phyloP scores from a whole-genome alignment of 37 sponge, comb jelly and placozoan genomes.

The Tethya wilhelma region DNA sequence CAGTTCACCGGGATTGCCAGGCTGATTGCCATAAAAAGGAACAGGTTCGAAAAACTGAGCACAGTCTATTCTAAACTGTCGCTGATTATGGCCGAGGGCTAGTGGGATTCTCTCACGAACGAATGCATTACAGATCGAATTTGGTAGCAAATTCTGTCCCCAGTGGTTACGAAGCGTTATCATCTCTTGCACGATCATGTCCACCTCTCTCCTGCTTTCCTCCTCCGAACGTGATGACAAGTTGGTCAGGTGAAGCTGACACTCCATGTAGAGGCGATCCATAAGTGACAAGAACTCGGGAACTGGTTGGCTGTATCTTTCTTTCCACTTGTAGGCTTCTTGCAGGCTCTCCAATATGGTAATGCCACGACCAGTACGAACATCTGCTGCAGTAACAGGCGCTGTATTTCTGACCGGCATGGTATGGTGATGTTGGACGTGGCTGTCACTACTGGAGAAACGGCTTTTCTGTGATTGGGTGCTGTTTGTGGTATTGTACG shows the following conservation, averaged over 20 bases:
- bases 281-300: conserved; percentile 56
- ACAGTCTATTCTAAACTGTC: conserved; percentile 66
- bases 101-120: conserved; percentile 58
- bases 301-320: conserved; percentile 22
- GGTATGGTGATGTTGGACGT: no score
- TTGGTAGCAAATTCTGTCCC: conserved; percentile 59
- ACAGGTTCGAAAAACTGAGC: conserved; percentile 82
- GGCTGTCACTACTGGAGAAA: no score
- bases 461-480: no score
- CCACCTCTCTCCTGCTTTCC: conserved; percentile 51
- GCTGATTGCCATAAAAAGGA: conserved; percentile 47
- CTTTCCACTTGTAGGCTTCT: conserved; percentile 56
- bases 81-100: conserved; percentile 2
- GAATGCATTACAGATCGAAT: conserved; percentile 62
- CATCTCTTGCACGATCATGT: conserved; percentile 58
- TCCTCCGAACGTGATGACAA: conserved; percentile 42
- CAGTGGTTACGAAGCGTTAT: conserved; percentile 59
- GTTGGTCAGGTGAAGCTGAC: conserved; percentile 52
- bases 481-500: no score
- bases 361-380: conserved; percentile 20
- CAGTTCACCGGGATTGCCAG: conserved; percentile 39
- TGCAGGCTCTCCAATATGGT: conserved; percentile 18
- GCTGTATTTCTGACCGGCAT: no score
- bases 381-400: neutral
- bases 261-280: conserved; percentile 70